Evolutionary conservation across 2,888 invertebrate species (phyloP), one percentile per base, ranked within the genome.

Genomic region (Acanthoscelides obtectus): DNA sequence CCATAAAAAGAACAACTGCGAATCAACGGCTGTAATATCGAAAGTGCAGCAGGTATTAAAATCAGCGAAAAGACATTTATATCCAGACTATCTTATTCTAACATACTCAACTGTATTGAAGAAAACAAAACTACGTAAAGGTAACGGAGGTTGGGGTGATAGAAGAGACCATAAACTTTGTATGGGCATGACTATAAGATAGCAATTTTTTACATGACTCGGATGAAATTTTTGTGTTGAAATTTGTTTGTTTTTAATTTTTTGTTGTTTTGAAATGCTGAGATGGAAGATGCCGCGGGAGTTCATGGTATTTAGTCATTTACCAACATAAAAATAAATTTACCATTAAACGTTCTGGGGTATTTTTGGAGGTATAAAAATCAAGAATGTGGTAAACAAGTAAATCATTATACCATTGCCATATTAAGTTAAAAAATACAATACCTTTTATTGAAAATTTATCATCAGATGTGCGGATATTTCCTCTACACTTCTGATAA

Each of bases 101-200:
- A 90, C 90, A 1, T 89, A 91, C 72, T 89, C 90, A 65, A 90
- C 90, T 17, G 88, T 92, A 6, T 89, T 91, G 0, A 91, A 93
- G 77, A 94, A 92, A 77, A 90, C 91, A 0, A 93, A 93, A 80
- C 86, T 95, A 2, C 89, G 92, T 8, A 96, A 95, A 83, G 96
- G 95, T 0, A 99, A 99, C 82, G 99, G 99, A 0, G 99, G 99
- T 0, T 99, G 99, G 99, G 98, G 97, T 6, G 99, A 99, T 82
- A 83, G 88, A 17, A 88, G 97, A 74, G 97, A 97, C 86, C 93
- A 93, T 81, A 89, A 91, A 78, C 86, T 97, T 21, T 97, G 97
- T 86, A 86, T 92, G 65, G 91, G 92, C 77, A 92, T 93, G 90
- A 91, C 92, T 69, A 77, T 80, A 72, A 75, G 75, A 69, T 78